Evolutionary conservation across 2,113 vertebrate species (phyloP), one percentile per base, ranked within the genome.

Genomic region (Lagopus leucura): DNA sequence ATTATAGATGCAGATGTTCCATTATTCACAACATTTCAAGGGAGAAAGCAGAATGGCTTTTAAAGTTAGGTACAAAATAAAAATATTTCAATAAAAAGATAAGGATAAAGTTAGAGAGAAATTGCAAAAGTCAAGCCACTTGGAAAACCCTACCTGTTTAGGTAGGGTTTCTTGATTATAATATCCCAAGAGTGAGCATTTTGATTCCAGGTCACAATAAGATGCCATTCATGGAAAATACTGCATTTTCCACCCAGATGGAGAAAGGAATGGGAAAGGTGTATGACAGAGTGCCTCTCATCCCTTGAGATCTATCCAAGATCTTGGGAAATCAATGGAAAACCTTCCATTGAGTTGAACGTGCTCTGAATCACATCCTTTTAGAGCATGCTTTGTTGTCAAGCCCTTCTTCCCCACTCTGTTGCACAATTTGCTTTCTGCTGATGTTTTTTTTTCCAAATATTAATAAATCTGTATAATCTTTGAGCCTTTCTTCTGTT

Each of bases 391-490:
- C 52, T 89, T 92, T 94, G 64, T 52, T 83, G 76, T 93, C 50
- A 80, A 86, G 65, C 64, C 43, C 60, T 93, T 85, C 71, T 32
- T 82, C 57, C 42, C 71, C 25, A 1, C 40, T 42, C 50, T 86
- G 55, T 93, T 97, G 93, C 82, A 95, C 93, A 94, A 82, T 84
- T 92, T 93, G 72, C 76, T 93, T 92, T 89, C 57, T 91, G 78
- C 63, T 95, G 75, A 82, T 81, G 36, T 85, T 86, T 82, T 67
- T 52, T 27, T 25, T 27, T 16, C 36, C 18, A 90, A 75, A 88
- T 94, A 93, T 96, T 96, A 94, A 93, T 95, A 95, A 94, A 93
- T 92, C 82, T 88, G 63, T 74, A 85, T 64, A 82, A 80, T 91
- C 48, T 86, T 89, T 91, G 67, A 94, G 69, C 70, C 91, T 94